These are phyloP conservation scores for Colinus virginianus DNA, from an alignment of 2,113 vertebrate species.

Conservation along the genomic window DNA sequence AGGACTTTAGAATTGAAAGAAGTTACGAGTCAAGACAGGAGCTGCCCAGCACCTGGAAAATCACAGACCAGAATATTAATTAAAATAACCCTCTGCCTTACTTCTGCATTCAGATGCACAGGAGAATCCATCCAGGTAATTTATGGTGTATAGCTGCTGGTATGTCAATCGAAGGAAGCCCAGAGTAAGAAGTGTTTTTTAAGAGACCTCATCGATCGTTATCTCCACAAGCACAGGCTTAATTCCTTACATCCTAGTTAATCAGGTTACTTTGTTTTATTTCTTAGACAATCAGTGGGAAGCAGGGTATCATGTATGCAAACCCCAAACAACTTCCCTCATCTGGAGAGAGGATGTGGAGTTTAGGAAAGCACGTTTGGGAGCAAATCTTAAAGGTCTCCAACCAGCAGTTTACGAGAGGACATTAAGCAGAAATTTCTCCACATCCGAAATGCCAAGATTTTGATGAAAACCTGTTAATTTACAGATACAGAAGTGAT, in stretches of 20 bases:
- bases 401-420: not conserved
- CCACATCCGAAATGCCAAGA: not conserved
- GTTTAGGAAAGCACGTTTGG: not conserved
- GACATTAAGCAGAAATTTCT: not conserved
- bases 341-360: not conserved
- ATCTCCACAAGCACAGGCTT: constrained; percentile 31
- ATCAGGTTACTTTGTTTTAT: constrained; percentile 20
- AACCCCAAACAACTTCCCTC: not conserved
- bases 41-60: constrained; percentile 23
- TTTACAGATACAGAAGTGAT: constrained; percentile 17
- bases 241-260: constrained; percentile 53
- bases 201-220: constrained; percentile 49
- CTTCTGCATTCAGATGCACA: constrained; percentile 54
- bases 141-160: constrained; percentile 45
- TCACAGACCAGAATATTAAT: constrained; percentile 36
- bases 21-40: not conserved
- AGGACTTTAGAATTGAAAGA: not conserved
- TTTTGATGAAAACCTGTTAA: constrained; percentile 26
- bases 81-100: constrained; percentile 38
- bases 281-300: not conserved
- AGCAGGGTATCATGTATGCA: not conserved
- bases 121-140: constrained; percentile 62
- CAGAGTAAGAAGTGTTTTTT: constrained; percentile 37
- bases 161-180: constrained; percentile 60
- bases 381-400: not conserved